These are phyloP conservation scores for Intellagama lesueurii DNA, from an alignment of 2,797 vertebrate species.

Conservation along the genomic window DNA sequence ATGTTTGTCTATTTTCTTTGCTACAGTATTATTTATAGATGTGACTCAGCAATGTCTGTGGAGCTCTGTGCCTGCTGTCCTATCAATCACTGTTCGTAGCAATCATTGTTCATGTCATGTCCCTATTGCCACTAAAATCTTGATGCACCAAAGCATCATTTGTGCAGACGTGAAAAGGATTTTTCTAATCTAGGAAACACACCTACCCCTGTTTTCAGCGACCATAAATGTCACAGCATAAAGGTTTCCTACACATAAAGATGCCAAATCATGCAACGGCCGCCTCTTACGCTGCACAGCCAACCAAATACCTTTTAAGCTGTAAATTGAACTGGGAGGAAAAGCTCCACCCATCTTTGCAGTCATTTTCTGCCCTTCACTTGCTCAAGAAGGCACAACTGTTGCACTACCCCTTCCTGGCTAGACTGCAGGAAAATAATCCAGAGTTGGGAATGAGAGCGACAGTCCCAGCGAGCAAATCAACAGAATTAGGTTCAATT, in stretches of 20 bases:
- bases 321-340: neutral
- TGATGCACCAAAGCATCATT: neutral
- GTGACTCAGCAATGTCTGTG: conserved; percentile 18
- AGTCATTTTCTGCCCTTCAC: neutral
- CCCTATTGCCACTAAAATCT: neutral
- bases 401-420: neutral
- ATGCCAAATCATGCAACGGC: neutral
- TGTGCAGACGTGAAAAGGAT: neutral
- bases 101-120: neutral
- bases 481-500: neutral
- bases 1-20: neutral
- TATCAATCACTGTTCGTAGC: neutral
- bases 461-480: neutral
- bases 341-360: neutral
- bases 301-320: neutral
- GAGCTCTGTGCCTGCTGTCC: conserved; percentile 11
- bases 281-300: neutral
- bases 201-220: neutral
- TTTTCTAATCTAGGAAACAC: neutral
- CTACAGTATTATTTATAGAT: conserved; percentile 43
- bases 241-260: neutral
- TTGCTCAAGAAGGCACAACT: neutral
- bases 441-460: neutral
- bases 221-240: neutral
- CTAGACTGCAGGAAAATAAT: neutral